These are phyloP conservation scores for Calcarius ornatus DNA, from an alignment of 2,113 vertebrate species.

Conservation along the genomic window DNA sequence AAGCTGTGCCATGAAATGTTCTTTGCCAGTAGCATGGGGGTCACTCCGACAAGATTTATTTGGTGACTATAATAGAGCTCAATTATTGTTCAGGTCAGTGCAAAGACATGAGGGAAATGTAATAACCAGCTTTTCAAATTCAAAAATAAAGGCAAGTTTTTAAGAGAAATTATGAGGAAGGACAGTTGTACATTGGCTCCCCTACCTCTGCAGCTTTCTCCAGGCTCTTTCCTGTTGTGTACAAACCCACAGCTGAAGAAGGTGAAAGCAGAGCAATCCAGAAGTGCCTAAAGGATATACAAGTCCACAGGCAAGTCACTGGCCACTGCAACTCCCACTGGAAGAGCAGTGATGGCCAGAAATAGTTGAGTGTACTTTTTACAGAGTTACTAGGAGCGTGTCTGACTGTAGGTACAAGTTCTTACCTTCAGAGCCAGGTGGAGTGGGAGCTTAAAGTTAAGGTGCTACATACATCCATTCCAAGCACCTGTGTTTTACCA, in stretches of 20 bases:
- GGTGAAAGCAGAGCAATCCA: background rate
- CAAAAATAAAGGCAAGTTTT: constrained; percentile 1
- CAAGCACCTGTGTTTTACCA: background rate
- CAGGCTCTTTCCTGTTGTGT: background rate
- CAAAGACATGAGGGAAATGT: background rate
- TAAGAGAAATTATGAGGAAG: background rate
- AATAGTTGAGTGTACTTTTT: background rate
- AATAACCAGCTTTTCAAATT: background rate
- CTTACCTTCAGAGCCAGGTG: background rate
- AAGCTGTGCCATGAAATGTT: background rate
- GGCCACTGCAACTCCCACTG: background rate
- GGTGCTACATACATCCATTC: background rate
- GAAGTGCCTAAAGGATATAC: background rate
- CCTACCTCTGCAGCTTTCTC: background rate
- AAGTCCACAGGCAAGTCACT: background rate
- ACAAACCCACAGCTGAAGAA: background rate
- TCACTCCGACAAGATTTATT: constrained; percentile 10
- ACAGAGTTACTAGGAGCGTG: background rate
- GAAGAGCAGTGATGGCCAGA: background rate
- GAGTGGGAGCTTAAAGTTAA: background rate
- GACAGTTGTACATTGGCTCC: background rate
- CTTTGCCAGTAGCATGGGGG: background rate
- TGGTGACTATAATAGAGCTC: background rate
- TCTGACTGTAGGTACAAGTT: background rate
- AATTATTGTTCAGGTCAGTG: background rate